Percentiles rank a stretch among this genome's conserved stretches.
These are phyloP conservation scores for Melanostoma mellinum DNA, from an alignment of 2,888 invertebrate species.

Conservation along the genomic window DNA sequence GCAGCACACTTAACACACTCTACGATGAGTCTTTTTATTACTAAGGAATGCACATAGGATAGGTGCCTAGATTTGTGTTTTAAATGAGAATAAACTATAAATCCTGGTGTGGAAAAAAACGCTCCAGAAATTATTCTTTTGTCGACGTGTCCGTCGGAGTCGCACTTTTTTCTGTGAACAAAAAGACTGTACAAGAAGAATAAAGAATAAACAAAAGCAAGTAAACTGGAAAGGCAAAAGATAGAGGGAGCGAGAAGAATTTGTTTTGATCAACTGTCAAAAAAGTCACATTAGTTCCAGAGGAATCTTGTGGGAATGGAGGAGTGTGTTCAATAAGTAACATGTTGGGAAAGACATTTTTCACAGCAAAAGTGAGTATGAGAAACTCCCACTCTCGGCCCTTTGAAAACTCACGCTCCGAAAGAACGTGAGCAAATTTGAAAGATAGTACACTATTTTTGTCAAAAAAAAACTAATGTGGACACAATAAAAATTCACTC, in stretches of 20 bases:
- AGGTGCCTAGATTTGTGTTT: background rate
- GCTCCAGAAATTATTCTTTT: slow-evolving; percentile 61
- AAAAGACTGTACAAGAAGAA: slow-evolving; percentile 44
- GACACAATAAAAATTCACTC: too few species aligned
- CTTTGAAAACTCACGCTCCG: too few species aligned
- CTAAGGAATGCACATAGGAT: slow-evolving; percentile 16
- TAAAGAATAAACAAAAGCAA: slow-evolving; percentile 69
- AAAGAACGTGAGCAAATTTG: too few species aligned
- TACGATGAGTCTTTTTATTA: slow-evolving; percentile 10
- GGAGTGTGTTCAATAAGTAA: slow-evolving; percentile 11
- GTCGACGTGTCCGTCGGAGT: slow-evolving; percentile 66
- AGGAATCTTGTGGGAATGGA: background rate
- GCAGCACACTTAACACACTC: slow-evolving; percentile 34
- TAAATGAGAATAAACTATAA: slow-evolving; percentile 5
- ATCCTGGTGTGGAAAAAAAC: slow-evolving; percentile 16
- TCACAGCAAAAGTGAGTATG: too few species aligned
- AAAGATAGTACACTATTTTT: too few species aligned
- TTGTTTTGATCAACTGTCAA: slow-evolving; percentile 7
- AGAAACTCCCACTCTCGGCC: too few species aligned
- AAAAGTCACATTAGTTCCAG: slow-evolving; percentile 16
- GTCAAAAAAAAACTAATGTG: too few species aligned
- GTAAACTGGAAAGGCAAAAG: slow-evolving; percentile 8
- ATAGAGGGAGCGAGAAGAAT: slow-evolving; percentile 50
- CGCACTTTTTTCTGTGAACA: slow-evolving; percentile 28
- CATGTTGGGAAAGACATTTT: too few species aligned